Base-by-base conservation (phyloP, 2,888 invertebrate species). In the Drosophila niveifrons region DNA sequence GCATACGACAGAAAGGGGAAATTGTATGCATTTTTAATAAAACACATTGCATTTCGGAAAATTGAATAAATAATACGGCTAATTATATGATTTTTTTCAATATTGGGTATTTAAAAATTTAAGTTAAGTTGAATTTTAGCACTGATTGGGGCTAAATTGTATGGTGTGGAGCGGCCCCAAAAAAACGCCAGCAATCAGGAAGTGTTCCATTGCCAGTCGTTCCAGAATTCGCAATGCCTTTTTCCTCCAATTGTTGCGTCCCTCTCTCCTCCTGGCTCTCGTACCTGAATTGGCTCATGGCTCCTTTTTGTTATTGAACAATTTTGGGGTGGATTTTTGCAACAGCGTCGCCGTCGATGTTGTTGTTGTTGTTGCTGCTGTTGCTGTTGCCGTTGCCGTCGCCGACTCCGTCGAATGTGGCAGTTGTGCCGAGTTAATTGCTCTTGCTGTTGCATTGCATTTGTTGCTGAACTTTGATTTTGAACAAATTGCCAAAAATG, bases 391-490 rank as follows among this genome's bases (percentile, higher is more conserved):
- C 13, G 50, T 31, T 39, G 39, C 28, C 50, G 29, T 53, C 34
- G 36, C 28, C 61, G 46, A 41, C 55, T 50, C 44, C 46, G 51
- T 74, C 76, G 80, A 80, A 80, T 82, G 82, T 83, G 82, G 82
- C 82, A 83, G 82, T 83, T 83, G 83, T 83, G 82, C 82, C 83
- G 78, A 83, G 83, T 86, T 83, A 83, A 83, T 81, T 83, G 87
- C 87, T 83, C 87, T 85, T 85, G 82, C 83, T 83, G 83, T 85
- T 82, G 82, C 82, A 85, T 83, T 83, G 83, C 83, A 83, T 83
- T 83, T 83, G 83, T 83, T 86, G 83, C 87, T 86, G 70, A 75
- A 74, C 79, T 83, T 86, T 83, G 83, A 83, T 86, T 83, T 83
- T 83, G 80, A 85, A 82, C 82, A 82, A 85, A 82, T 82, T 85